Percentiles rank a stretch among this genome's conserved stretches.
Evolutionary conservation across 2,888 invertebrate species (phyloP).

Genomic region (Stenurella melanura): DNA sequence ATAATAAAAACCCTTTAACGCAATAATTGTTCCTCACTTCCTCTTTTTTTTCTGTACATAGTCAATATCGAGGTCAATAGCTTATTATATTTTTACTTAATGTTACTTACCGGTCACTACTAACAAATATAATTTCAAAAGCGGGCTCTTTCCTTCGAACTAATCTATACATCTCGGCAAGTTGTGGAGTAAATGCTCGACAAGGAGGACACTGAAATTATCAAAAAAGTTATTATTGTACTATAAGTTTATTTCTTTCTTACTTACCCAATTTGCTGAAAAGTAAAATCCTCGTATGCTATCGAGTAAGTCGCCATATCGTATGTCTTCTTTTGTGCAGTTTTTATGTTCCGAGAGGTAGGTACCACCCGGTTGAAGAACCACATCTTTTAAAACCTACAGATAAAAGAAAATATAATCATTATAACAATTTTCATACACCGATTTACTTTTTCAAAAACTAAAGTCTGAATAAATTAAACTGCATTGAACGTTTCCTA

Average conservation of each 20-base stretch:
- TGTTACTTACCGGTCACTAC: slow-evolving; percentile 85
- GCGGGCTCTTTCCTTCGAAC: slow-evolving; percentile 81
- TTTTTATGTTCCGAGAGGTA: slow-evolving; percentile 67
- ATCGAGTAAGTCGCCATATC: slow-evolving; percentile 78
- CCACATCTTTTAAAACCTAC: slow-evolving; percentile 74
- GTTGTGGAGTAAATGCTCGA: slow-evolving; percentile 86
- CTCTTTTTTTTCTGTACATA: too few relatives aligned
- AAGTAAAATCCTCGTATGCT: slow-evolving; percentile 88
- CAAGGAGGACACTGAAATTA: slow-evolving; percentile 88
- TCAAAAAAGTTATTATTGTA: background rate
- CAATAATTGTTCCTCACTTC: too few relatives aligned
- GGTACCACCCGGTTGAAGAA: slow-evolving; percentile 68
- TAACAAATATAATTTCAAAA: slow-evolving; percentile 89
- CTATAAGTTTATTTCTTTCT: background rate
- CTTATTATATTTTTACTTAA: background rate
- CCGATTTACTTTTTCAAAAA: too few relatives aligned
- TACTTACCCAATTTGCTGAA: slow-evolving; percentile 89
- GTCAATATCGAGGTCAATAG: too few relatives aligned
- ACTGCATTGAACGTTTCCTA: too few relatives aligned
- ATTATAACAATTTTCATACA: too few relatives aligned
- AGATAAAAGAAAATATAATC: slow-evolving; percentile 23
- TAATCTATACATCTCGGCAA: slow-evolving; percentile 83
- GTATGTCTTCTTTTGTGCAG: slow-evolving; percentile 58
- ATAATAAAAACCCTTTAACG: too few relatives aligned
- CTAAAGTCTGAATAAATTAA: too few relatives aligned